Evolutionary conservation across 2,797 vertebrate species (phyloP), one percentile per base, ranked within the genome.

Genomic region (Fistularia tabacaria): DNA sequence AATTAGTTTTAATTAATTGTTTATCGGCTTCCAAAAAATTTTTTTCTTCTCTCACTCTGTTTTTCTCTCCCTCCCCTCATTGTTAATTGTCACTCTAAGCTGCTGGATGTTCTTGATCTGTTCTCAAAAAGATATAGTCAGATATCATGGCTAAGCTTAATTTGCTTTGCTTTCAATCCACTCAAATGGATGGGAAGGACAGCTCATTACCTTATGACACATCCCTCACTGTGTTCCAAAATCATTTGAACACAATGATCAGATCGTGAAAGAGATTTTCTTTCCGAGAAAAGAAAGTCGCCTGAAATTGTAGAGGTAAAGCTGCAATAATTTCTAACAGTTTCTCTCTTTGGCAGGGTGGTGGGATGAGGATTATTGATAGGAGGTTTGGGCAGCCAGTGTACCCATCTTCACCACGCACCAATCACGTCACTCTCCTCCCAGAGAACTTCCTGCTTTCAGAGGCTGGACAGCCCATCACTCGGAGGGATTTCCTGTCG

Each of bases 81-180:
- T 69, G 78, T 78, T 79, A 61, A 74, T 80, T 85, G 83, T 86
- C 85, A 82, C 74, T 85, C 79, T 76, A 85, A 83, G 79, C 60
- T 8, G 52, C 64, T 84, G 81, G 83, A 85, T 59, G 57, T 59
- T 74, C 85, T 85, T 78, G 84, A 88, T 84, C 77, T 45, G 54
- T 59, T 70, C 80, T 80, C 80, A 83, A 81, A 80, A 76, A 82
- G 76, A 85, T 77, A 80, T 71, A 62, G 66, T 76, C 64, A 64
- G 77, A 87, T 80, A 79, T 47, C 47, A 54, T 58, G 47, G 50
- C 64, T 1, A 10, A 44, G 66, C 82, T 76, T 66, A 65, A 54
- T 79, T 83, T 78, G 80, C 76, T 83, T 76, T 84, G 69, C 69
- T 77, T 81, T 63, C 66, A 68, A 62, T 71, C 66, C 60, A 64